Base-by-base conservation (phyloP, 2,888 invertebrate species). In the Lepas anatifera region DNA sequence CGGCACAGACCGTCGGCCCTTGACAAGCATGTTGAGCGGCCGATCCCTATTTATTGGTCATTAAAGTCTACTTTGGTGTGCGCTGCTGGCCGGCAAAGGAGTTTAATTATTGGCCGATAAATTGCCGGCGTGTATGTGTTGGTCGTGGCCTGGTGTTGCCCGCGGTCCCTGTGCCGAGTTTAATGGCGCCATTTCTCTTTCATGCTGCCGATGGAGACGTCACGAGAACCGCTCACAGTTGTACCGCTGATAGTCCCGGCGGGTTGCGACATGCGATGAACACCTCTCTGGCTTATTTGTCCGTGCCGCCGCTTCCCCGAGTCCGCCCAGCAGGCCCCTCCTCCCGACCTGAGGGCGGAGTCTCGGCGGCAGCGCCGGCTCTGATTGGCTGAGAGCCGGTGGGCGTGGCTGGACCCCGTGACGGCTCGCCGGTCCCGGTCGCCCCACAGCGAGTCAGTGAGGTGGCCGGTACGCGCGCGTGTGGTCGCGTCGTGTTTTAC, bases 191-290 rank as follows among this genome's bases (percentile, higher is more conserved):
- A 70, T 63, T 70, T 64, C n/a, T n/a, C n/a, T n/a, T n/a, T n/a
- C n/a, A n/a, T n/a, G n/a, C n/a, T n/a, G 41, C 8, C n/a, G 68
- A 43, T 29, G n/a, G 43, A 64, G 50, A 46, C 68, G 39, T 70
- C 70, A 37, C n/a, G n/a, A n/a, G n/a, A n/a, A n/a, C n/a, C n/a
- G n/a, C n/a, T n/a, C n/a, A n/a, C n/a, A n/a, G n/a, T n/a, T n/a
- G 58, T 7, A 18, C 29, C 52, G 58, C 16, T 32, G 16, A 58
- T 32, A 58, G 29, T 32, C 32, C 32, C 25, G 58, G 11, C 10
- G 32, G 13, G 58, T 32, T 58, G 52, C 67, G 68, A 70, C 58
- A 58, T 52, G n/a, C n/a, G n/a, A n/a, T n/a, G n/a, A n/a, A n/a
- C n/a, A n/a, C n/a, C n/a, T n/a, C n/a, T n/a, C n/a, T n/a, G n/a